Base-by-base conservation (phyloP, 2,797 vertebrate genomes). In the Aeoliscus strigatus region DNA sequence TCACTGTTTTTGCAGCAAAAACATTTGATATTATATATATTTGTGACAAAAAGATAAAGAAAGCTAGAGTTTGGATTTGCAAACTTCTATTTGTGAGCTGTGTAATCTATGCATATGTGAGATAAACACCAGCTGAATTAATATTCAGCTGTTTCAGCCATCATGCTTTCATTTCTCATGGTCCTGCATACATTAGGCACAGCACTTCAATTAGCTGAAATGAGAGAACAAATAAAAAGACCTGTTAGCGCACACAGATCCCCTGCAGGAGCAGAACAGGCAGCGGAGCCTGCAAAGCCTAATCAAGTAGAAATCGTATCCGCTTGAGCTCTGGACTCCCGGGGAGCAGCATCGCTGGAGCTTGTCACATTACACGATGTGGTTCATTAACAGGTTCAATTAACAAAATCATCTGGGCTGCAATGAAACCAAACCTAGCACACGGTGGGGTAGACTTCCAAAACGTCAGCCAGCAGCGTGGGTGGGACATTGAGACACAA, bases 181-280 rank as follows among this genome's bases (percentile, higher is more conserved):
- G 35, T 14, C 26, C 18, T 3, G 18, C 34, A 16, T 9, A 15
- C 64, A 59, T 60, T 52, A 66, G 27, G 29, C 27, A 35, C 51
- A 67, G 63, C 60, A 70, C 55, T 72, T 69, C 70, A 79, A 84
- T 87, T 77, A 82, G 73, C 32, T 68, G 50, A 84, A 71, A 80
- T 49, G 60, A 71, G 64, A 63, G 32, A n/a, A 38, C 46, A 36
- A 70, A 70, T 77, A 62, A 86, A 70, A 68, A 70, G 57, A 49
- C 23, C 59, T 73, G 56, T 79, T 80, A 54, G 43, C 75, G 66
- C 60, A 27, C 4, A 23, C 9, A 67, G 75, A 55, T 69, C 75
- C 66, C 73, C 71, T 59, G 54, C 66, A 66, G 62, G 43, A 47
- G 4, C 14, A 34, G 13, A 47, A 6, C 15, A 37, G 12, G 40